These are phyloP conservation scores for Eurystomus gularis DNA, from an alignment of 2,113 vertebrate genomes.

Conservation along the genomic window DNA sequence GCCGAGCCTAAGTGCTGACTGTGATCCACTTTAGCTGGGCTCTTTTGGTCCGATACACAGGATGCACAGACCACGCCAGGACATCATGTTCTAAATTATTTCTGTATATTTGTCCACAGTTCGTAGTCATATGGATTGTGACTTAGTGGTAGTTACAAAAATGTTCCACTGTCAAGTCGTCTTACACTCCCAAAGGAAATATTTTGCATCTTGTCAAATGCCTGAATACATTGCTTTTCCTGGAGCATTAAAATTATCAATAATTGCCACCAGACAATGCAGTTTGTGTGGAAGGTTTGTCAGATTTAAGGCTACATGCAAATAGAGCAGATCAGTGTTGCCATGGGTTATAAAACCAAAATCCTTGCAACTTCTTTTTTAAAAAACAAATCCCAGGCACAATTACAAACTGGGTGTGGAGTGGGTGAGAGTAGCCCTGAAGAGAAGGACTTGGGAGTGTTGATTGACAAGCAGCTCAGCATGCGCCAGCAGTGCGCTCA, in stretches of 20 bases:
- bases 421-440: too few species aligned
- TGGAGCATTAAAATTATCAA: background rate
- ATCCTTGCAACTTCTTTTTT: background rate
- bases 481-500: too few species aligned
- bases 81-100: background rate
- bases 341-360: background rate
- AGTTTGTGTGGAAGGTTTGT: background rate
- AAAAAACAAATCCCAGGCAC: too few species aligned
- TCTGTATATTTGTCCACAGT: background rate
- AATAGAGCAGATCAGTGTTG: background rate
- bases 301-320: background rate
- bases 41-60: background rate
- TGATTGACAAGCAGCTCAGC: too few species aligned
- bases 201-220: background rate
- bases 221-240: background rate
- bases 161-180: background rate
- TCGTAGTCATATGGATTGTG: background rate
- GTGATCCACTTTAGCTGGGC: too few species aligned
- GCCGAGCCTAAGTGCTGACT: background rate
- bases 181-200: background rate
- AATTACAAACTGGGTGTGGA: too few species aligned
- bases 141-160: background rate
- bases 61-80: background rate
- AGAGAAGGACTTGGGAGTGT: too few species aligned
- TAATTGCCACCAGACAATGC: background rate